phyloP scores from a whole-genome alignment of 92 coral and sea anemone species.

The Micromussa lordhowensis region DNA sequence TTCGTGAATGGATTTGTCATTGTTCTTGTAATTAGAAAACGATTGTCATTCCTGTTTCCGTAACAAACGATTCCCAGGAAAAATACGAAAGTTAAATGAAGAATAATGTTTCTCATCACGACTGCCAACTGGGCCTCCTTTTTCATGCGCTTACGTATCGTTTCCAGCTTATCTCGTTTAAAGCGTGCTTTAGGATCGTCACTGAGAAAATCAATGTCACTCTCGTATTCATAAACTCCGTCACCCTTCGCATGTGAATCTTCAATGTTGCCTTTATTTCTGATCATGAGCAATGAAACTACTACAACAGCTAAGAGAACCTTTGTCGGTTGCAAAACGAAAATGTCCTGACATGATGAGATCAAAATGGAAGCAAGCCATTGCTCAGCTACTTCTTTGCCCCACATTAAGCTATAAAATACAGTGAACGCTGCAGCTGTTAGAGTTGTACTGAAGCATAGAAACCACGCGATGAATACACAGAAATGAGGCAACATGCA shows the following conservation, averaged over 20 bases:
- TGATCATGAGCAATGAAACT: constrained; percentile 45
- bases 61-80: constrained; percentile 48
- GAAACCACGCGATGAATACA: constrained; percentile 69
- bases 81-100: constrained; percentile 18
- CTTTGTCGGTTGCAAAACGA: constrained; percentile 73
- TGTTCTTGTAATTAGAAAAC: constrained; percentile 33
- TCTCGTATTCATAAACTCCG: neutral
- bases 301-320: constrained; percentile 60
- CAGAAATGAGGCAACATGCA: constrained; percentile 69
- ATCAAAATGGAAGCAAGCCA: constrained; percentile 74
- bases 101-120: neutral
- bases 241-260: neutral
- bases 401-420: constrained; percentile 79
- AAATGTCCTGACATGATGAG: constrained; percentile 64
- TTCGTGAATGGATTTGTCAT: constrained; percentile 30
- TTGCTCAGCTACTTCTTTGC: constrained; percentile 70
- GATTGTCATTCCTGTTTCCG: constrained; percentile 35
- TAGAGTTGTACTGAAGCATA: constrained; percentile 51
- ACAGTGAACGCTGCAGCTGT: constrained; percentile 75
- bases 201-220: constrained; percentile 7
- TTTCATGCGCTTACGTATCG: constrained; percentile 24
- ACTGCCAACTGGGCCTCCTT: constrained; percentile 19
- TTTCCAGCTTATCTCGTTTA: constrained; percentile 11
- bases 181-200: constrained; percentile 43
- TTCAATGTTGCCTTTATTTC: neutral